Evolutionary conservation across 2,113 vertebrate genomes (phyloP), one percentile per base, ranked within the genome.

Genomic region (Delphinus delphis): DNA sequence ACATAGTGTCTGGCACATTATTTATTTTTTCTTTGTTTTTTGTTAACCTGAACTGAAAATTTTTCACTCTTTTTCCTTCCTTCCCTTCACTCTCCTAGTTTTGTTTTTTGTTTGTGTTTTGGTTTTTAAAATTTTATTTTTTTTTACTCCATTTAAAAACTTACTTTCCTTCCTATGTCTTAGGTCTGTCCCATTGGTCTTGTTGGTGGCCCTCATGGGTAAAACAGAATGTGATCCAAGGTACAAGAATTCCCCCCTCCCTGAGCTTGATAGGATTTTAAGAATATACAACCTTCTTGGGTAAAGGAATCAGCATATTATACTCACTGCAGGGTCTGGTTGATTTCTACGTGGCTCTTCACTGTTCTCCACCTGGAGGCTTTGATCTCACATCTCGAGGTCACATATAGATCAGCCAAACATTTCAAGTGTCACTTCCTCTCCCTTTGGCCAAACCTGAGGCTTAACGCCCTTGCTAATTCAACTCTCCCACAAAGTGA

Each of bases 381-480:
- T 96, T 95, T 94, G 68, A 92, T 93, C 74, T 60, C 55, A 76
- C 90, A 62, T 89, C 50, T 65, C 12, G 80, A 89, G 58, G 70
- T 90, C 89, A 81, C 50, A 11, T 83, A 55, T 90, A 44, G 50
- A 70, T 80, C n/a, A 47, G 18, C 26, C 68, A 93, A 41, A 65
- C 62, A 76, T 95, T 91, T 94, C 63, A 76, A 94, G 36, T 93
- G 89, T 96, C 88, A 86, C 88, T 97, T 94, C 71, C 87, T 89
- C 58, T 96, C 80, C 53, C 68, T 13, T 67, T 95, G 86, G 93
- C 41, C 73, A 96, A 92, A 88, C 81, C 44, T 70, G 25, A 33
- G 81, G 53, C 47, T 98, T 94, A 96, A 88, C 95, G 92, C 88
- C 79, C 93, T 96, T 89, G 58, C 68, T 92, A 92, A 87, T 96